phyloP scores from a whole-genome alignment of 2,888 invertebrate species.

The Frankliniella intonsa region DNA sequence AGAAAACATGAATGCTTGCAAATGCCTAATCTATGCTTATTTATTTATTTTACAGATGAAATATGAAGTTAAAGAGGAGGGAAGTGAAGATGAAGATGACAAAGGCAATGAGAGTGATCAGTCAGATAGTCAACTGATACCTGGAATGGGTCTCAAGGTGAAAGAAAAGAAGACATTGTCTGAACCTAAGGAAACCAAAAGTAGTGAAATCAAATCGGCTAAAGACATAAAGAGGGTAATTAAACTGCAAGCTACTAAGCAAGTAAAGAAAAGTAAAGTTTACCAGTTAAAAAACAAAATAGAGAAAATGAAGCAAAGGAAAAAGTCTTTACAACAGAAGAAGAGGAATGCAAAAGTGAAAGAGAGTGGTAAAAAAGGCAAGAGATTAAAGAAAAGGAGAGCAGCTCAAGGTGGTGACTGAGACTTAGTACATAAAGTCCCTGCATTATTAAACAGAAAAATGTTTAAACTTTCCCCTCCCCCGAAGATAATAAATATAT shows the following conservation, averaged over 20 bases:
- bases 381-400: slow-evolving; percentile 37
- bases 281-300: slow-evolving; percentile 70
- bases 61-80: slow-evolving; percentile 39
- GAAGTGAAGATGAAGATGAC: slow-evolving; percentile 31
- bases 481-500: no score
- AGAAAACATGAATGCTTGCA: slow-evolving; percentile 12
- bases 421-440: no score
- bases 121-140: slow-evolving; percentile 41
- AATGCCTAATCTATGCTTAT: slow-evolving; percentile 12
- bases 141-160: slow-evolving; percentile 39
- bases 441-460: no score
- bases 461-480: no score
- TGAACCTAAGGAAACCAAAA: slow-evolving; percentile 39
- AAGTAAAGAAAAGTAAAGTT: slow-evolving; percentile 70
- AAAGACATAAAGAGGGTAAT: slow-evolving; percentile 66
- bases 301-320: slow-evolving; percentile 53
- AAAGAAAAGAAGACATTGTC: slow-evolving; percentile 40
- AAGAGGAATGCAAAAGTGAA: slow-evolving; percentile 20
- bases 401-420: no score
- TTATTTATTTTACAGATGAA: slow-evolving; percentile 37
- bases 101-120: neutral
- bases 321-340: slow-evolving; percentile 54
- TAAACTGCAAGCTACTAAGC: slow-evolving; percentile 66
- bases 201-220: slow-evolving; percentile 52
- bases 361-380: slow-evolving; percentile 33